Evolutionary conservation across 2,113 vertebrate genomes (phyloP).

Genomic region (Mohoua ochrocephala): DNA sequence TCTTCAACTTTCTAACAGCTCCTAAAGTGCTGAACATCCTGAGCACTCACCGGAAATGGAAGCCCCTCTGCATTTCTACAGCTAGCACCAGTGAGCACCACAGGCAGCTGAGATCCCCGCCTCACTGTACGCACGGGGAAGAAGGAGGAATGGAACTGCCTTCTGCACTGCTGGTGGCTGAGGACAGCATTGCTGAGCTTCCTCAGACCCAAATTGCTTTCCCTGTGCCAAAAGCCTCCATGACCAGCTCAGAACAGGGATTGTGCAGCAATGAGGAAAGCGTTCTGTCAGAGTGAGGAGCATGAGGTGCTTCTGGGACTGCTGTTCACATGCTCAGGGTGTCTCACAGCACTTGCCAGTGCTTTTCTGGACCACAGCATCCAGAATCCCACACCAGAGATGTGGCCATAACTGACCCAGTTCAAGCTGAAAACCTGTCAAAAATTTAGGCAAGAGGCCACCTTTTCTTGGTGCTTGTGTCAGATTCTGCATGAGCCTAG

Average conservation of each 20-base stretch:
- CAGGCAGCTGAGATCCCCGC: fast-evolving
- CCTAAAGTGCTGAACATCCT: neutral
- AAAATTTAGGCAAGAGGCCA: neutral
- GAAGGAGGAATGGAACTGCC: neutral
- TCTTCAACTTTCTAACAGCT: neutral
- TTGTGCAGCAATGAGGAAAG: neutral
- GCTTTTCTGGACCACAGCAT: neutral
- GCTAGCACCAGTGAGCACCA: neutral
- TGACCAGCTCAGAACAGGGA: neutral
- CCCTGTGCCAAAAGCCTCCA: neutral
- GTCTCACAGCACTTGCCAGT: neutral
- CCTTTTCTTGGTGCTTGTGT: neutral
- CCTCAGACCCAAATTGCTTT: neutral
- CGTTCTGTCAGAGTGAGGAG: fast-evolving
- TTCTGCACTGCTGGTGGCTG: neutral
- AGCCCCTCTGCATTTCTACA: neutral
- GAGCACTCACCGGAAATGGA: neutral
- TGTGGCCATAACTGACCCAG: too few relatives aligned
- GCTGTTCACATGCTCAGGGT: neutral
- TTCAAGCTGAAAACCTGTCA: neutral
- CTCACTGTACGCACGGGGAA: neutral
- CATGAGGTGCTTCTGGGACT: neutral
- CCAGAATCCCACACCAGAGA: neutral
- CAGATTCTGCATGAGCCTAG: neutral
- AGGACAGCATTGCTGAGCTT: neutral